These are phyloP conservation scores for Parapristionchus giblindavisi DNA, from an alignment of 2,888 invertebrate species.

Conservation along the genomic window DNA sequence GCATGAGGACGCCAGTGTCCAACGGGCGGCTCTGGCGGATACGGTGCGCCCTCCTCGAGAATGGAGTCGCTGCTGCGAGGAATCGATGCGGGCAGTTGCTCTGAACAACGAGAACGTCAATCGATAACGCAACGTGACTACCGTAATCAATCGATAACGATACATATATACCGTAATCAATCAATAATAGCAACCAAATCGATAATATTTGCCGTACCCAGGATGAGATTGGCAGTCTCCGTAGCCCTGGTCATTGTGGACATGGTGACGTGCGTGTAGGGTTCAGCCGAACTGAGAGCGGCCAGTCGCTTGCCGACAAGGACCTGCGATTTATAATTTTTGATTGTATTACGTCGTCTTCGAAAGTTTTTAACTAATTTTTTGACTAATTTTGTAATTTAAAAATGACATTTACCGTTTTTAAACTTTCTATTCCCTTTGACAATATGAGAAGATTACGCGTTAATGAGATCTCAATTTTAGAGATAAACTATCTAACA, in stretches of 20 bases:
- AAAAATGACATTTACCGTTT: too few relatives aligned
- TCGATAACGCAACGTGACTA: slow-evolving; percentile 71
- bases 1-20: slow-evolving; percentile 87
- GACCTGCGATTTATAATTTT: background rate
- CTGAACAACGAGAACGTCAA: slow-evolving; percentile 71
- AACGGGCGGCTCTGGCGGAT: slow-evolving; percentile 90
- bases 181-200: too few relatives aligned
- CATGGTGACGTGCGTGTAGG: slow-evolving; percentile 75
- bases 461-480: too few relatives aligned
- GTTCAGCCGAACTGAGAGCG: slow-evolving; percentile 79
- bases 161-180: background rate
- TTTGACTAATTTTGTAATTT: too few relatives aligned
- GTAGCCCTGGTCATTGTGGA: slow-evolving; percentile 93
- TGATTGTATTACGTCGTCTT: too few relatives aligned
- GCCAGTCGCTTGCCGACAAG: slow-evolving; percentile 79
- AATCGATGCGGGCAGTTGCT: slow-evolving; percentile 8
- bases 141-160: background rate
- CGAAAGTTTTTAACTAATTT: too few relatives aligned
- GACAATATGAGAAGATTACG: background rate
- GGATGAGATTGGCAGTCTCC: slow-evolving; percentile 87
- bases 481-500: too few relatives aligned
- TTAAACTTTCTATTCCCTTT: too few relatives aligned
- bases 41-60: slow-evolving; percentile 92
- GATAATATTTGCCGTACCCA: slow-evolving; percentile 72
- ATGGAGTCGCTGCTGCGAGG: slow-evolving; percentile 50